These are phyloP conservation scores for Drosophila kikkawai DNA, from an alignment of 1,140 invertebrate species.

Conservation along the genomic window DNA sequence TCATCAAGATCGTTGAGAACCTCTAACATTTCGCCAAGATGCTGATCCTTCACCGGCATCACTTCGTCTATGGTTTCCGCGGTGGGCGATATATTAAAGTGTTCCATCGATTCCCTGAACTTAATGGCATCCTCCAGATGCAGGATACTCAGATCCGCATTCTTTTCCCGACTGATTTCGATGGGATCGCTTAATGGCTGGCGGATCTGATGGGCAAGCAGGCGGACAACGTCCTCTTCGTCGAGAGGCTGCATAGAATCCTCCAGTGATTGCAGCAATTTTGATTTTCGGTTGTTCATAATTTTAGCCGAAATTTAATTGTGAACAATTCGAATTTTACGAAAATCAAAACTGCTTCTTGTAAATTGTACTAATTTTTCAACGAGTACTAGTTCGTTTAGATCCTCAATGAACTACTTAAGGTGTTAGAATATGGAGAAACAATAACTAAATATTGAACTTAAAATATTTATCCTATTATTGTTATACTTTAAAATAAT, in stretches of 20 bases:
- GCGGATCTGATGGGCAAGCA: conserved; percentile 55
- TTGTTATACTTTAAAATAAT: conserved; percentile 1
- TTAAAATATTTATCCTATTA: too few species aligned
- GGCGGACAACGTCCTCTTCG: conserved; percentile 41
- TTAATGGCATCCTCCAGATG: conserved; percentile 52
- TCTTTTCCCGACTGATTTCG: conserved; percentile 11
- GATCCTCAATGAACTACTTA: background rate
- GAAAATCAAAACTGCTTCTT: background rate
- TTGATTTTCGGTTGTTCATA: conserved; percentile 59
- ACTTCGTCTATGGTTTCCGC: conserved; percentile 38
- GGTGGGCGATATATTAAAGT: conserved; percentile 31
- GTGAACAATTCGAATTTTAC: conserved; percentile 17
- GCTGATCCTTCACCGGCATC: conserved; percentile 56
- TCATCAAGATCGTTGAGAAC: conserved; percentile 3
- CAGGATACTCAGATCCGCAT: conserved; percentile 44
- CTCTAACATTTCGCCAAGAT: conserved; percentile 48
- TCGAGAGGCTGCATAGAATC: conserved; percentile 43
- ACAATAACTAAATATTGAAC: too few species aligned
- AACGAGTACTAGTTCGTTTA: background rate
- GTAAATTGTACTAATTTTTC: conserved; percentile 4
- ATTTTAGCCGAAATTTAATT: conserved; percentile 29
- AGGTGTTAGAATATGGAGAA: background rate
- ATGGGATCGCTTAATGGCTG: conserved; percentile 51
- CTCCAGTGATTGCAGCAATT: conserved; percentile 60
- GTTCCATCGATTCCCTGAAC: conserved; percentile 42